These are phyloP conservation scores for Heliconius hermathena DNA, from an alignment of 1,140 invertebrate genomes.

Conservation along the genomic window DNA sequence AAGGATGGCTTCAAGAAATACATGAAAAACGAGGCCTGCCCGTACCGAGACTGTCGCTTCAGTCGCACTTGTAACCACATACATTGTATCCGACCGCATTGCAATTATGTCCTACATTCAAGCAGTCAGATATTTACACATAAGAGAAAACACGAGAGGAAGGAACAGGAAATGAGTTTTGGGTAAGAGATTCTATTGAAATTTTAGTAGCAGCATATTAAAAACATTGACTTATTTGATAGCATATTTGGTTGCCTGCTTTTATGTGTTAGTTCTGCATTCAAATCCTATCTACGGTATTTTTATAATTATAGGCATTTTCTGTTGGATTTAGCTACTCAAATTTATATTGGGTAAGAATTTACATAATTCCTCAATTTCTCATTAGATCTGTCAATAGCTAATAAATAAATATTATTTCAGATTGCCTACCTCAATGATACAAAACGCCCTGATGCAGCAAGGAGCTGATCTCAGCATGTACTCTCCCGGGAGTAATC, in stretches of 20 bases:
- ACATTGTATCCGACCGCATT: conserved; percentile 97
- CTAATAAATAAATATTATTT: neutral
- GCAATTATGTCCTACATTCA: conserved; percentile 97
- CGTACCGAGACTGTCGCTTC: conserved; percentile 95
- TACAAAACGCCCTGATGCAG: conserved; percentile 76
- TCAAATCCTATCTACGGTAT: too few relatives aligned
- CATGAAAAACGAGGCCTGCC: conserved; percentile 97
- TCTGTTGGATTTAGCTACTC: too few relatives aligned
- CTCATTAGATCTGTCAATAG: too few relatives aligned
- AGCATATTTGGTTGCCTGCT: too few relatives aligned
- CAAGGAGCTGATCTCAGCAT: conserved; percentile 72
- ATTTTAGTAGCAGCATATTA: neutral
- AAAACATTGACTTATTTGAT: too few relatives aligned
- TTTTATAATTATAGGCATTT: too few relatives aligned
- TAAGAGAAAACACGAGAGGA: conserved; percentile 97
- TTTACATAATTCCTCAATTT: too few relatives aligned
- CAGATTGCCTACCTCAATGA: conserved; percentile 76
- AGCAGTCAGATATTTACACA: conserved; percentile 98
- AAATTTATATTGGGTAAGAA: too few relatives aligned
- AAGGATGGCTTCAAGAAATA: conserved; percentile 99
- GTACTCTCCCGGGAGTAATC: conserved; percentile 66
- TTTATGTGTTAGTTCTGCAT: too few relatives aligned
- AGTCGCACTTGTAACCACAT: conserved; percentile 98
- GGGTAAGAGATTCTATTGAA: conserved; percentile 53
- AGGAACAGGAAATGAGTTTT: conserved; percentile 89